Evolutionary conservation across 2,888 invertebrate genomes (phyloP), one percentile per base, ranked within the genome.

Genomic region (Macaria notata): DNA sequence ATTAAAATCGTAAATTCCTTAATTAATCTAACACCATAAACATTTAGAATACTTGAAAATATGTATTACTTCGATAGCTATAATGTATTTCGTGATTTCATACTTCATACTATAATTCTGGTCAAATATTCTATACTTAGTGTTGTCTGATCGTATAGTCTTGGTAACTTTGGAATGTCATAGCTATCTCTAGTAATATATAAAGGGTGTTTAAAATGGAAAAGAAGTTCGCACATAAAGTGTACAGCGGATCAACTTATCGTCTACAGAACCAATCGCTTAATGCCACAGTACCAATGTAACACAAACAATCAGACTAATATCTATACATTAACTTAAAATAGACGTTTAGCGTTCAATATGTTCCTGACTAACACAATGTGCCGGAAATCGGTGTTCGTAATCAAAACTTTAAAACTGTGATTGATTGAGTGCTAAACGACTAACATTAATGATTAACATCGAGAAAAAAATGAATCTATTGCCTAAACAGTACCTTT

Each of bases 391-490:
- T 60, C 66, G 43, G 46, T 72, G 75, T 61, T 56, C 46, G 56
- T 77, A 76, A 71, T 69, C 65, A 78, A 4, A 80, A 79, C 82
- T 83, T 84, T 85, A 86, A 86, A 88, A 85, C 85, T 86, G 86
- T 86, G 87, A 82, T 58, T 86, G 87, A 82, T 58, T 58, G 71
- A 67, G 83, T 85, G 84, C 81, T 83, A 79, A 76, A 77, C 62
- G 66, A 68, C 74, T 79, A 79, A 76, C 66, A 78, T 66, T 70
- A 73, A 59, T 54, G 51, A 36, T 6, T 7, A 72, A 55, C 54
- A 55, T 54, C 67, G 72, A 73, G 66, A 73, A 69, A 72, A 62
- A 61, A 62, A 64, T 61, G 61, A 61, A 64, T 64, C 72, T 80
- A 81, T 66, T 77, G 76, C 84, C 86, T 86, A 55, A 59, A 83